phyloP scores from a whole-genome alignment of 1,140 invertebrate genomes.

The Neomicropteryx cornuta region DNA sequence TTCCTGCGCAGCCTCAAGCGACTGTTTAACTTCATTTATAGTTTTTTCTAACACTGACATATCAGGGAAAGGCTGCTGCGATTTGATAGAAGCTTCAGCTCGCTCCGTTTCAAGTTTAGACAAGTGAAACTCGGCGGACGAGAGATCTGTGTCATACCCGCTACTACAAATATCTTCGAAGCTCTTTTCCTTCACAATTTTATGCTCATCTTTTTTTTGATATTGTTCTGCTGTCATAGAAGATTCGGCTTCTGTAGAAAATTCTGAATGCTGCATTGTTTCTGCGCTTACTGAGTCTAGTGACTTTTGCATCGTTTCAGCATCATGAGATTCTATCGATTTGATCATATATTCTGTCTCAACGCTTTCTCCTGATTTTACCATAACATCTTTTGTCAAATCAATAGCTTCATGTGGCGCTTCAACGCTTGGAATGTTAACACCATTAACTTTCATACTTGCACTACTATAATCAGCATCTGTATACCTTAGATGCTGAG shows the following conservation, averaged over 20 bases:
- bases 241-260: constrained; percentile 38
- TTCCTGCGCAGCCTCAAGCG: constrained; percentile 49
- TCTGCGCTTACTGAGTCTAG: constrained; percentile 38
- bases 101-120: constrained; percentile 40
- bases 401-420: constrained; percentile 21
- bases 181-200: constrained; percentile 38
- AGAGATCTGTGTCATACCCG: constrained; percentile 53
- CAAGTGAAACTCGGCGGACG: constrained; percentile 48
- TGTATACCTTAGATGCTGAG: no score
- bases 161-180: constrained; percentile 46
- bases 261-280: constrained; percentile 38
- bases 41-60: constrained; percentile 46
- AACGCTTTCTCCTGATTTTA: constrained; percentile 43
- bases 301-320: constrained; percentile 37
- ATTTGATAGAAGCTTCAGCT: constrained; percentile 31
- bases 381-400: constrained; percentile 40
- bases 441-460: constrained; percentile 11
- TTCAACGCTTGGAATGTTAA: constrained; percentile 17
- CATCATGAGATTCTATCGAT: constrained; percentile 38
- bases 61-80: constrained; percentile 34
- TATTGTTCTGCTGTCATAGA: constrained; percentile 34
- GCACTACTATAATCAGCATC: no score
- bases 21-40: constrained; percentile 58
- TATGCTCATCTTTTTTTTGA: constrained; percentile 32
- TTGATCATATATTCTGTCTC: constrained; percentile 40